Base-by-base conservation (phyloP, 2,888 invertebrate species). In the Scaptomyza polygonia region DNA sequence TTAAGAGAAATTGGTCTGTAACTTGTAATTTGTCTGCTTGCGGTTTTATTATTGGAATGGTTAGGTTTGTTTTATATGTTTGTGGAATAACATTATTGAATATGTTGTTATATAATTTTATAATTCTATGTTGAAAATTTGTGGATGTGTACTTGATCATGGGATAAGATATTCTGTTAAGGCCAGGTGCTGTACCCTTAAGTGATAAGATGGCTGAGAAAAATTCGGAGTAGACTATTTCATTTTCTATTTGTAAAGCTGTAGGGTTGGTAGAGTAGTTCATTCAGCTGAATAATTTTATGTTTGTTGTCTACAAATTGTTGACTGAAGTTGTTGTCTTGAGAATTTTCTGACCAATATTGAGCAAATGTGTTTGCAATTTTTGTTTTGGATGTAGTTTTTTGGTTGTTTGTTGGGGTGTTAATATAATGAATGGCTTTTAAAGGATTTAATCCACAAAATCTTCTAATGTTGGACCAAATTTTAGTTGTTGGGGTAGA, bases 11-110 rank as follows among this genome's bases (percentile, higher is more conserved):
- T 25, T 12, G 48, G 36, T 21, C 36, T 12, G 8, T 48, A 14
- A 36, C 16, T 34, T n/a, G n/a, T n/a, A n/a, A n/a, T n/a, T 36
- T 36, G 2, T 49, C 14, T 29, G 54, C 11, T 9, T 48, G 43
- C 9, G 62, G 43, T 39, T 54, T 62, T n/a, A 42, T 14, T 25
- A 48, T 48, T 16, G 55, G 55, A 12, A 34, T 54, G 16, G 45
- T n/a, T n/a, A n/a, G n/a, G n/a, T 43, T 53, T 18, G 40, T 39
- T 48, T 58, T 57, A 30, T 39, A 58, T 7, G 47, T n/a, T 53
- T 65, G 54, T 54, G 59, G 59, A 29, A 49, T 59, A 30, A 27
- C 29, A 12, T 7, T 54, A 14, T 54, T 54, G 9, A 59, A 54
- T 32, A 65, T 51, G 34, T 49, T 39, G 18, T 63, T 55, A 29